Evolutionary conservation across 2,888 invertebrate species (phyloP).

Genomic region (Nemoura dubitans): DNA sequence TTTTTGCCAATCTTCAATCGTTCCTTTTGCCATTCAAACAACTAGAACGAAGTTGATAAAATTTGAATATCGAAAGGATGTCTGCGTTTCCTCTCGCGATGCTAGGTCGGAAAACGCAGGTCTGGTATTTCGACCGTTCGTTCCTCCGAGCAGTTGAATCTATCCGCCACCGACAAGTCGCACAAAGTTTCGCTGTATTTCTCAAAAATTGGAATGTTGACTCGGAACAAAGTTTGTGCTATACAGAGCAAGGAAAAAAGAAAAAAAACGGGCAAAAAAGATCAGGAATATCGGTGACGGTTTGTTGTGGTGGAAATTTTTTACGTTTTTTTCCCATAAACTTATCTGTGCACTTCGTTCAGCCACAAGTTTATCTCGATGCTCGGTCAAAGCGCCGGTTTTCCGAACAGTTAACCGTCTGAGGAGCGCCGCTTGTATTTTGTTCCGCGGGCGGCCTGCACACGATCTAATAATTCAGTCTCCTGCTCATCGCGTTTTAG

Average conservation of each 20-base stretch:
- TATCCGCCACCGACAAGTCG: conserved; percentile 34
- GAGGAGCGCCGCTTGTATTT: neutral
- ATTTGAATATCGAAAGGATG: conserved; percentile 49
- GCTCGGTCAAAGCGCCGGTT: neutral
- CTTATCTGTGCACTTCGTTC: neutral
- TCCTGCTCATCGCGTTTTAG: conserved; percentile 17
- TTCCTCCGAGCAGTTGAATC: neutral
- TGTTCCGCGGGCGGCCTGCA: neutral
- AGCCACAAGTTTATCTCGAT: conserved; percentile 20
- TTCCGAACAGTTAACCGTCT: neutral
- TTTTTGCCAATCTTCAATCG: conserved; percentile 32
- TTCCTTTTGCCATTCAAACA: conserved; percentile 45
- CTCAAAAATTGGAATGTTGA: conserved; percentile 48
- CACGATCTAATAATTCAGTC: conserved; percentile 33
- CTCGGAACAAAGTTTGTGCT: conserved; percentile 43
- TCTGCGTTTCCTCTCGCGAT: neutral
- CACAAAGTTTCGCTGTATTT: conserved; percentile 40
- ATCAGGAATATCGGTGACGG: conserved; percentile 24
- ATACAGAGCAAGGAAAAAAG: neutral
- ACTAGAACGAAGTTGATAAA: conserved; percentile 48
- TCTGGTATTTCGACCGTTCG: conserved; percentile 3
- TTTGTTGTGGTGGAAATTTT: conserved; percentile 32
- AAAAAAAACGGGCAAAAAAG: conserved; percentile 17
- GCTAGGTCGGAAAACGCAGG: neutral
- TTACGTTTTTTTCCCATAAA: conserved; percentile 1